phyloP scores from a whole-genome alignment of 2,888 invertebrate species.

The Druceiella hillmani region DNA sequence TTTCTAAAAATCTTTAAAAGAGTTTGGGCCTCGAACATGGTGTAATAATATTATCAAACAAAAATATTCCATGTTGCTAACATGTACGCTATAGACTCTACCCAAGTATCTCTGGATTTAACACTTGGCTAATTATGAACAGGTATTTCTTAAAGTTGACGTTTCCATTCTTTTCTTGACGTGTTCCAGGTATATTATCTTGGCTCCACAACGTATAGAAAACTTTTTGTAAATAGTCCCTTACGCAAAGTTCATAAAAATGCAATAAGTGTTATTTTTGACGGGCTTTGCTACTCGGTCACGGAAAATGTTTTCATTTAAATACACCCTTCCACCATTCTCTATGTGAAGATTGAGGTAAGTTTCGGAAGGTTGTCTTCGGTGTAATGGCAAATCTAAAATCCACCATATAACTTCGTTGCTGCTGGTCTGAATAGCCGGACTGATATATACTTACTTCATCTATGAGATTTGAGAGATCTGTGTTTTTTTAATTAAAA shows the following conservation, averaged over 20 bases:
- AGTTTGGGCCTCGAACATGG: too few relatives aligned
- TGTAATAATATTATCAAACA: slow-evolving; percentile 21
- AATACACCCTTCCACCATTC: slow-evolving; percentile 23
- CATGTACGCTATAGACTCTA: slow-evolving; percentile 23
- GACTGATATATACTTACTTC: too few relatives aligned
- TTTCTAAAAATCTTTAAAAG: slow-evolving; percentile 22
- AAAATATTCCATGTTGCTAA: slow-evolving; percentile 23
- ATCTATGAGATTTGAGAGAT: slow-evolving; percentile 15
- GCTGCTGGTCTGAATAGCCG: slow-evolving; percentile 22
- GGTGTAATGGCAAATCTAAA: slow-evolving; percentile 20
- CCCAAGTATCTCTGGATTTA: slow-evolving; percentile 22
- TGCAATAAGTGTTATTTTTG: slow-evolving; percentile 19
- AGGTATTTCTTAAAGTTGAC: too few relatives aligned
- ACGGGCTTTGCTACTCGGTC: slow-evolving; percentile 6
- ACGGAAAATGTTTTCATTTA: too few relatives aligned
- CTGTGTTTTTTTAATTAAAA: slow-evolving; percentile 15
- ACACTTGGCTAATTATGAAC: slow-evolving; percentile 21
- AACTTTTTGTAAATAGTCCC: slow-evolving; percentile 23
- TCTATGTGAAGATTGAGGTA: slow-evolving; percentile 13
- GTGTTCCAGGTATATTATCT: slow-evolving; percentile 18
- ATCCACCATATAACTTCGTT: slow-evolving; percentile 22
- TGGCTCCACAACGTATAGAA: slow-evolving; percentile 21
- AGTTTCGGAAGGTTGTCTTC: slow-evolving; percentile 19
- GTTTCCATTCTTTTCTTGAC: too few relatives aligned
- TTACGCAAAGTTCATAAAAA: slow-evolving; percentile 21